A percentile compares a stretch with the other conserved stretches of the same genome.
These are phyloP conservation scores for Trogon surrucura DNA, from an alignment of 2,113 vertebrate genomes.

Conservation along the genomic window DNA sequence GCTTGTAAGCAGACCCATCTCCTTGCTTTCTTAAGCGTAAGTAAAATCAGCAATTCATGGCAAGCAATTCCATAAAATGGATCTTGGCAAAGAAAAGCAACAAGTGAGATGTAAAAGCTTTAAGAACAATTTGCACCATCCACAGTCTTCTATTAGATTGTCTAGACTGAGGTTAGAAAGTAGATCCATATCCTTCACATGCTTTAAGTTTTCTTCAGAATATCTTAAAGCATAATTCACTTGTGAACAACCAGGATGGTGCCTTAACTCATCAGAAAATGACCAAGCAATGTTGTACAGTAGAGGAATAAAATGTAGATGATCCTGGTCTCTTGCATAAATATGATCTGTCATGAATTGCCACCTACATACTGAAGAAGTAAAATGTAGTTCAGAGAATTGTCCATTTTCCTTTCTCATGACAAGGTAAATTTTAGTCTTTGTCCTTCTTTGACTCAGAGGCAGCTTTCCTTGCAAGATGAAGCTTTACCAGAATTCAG, in stretches of 20 bases:
- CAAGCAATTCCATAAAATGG: neutral
- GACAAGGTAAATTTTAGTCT: neutral
- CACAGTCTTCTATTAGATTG: neutral
- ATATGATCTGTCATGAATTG: neutral
- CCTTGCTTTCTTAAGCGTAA: neutral
- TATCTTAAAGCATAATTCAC: neutral
- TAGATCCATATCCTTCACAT: neutral
- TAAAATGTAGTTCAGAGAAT: neutral
- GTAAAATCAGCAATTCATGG: neutral
- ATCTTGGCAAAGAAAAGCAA: neutral
- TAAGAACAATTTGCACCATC: neutral
- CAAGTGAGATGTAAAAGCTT: neutral
- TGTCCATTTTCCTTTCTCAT: neutral
- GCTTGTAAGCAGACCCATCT: neutral
- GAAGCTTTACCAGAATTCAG: neutral
- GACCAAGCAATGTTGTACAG: neutral
- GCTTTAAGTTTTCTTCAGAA: neutral
- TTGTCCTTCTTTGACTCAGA: neutral
- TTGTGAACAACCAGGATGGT: neutral
- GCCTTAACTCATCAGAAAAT: neutral
- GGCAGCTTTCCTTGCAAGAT: neutral
- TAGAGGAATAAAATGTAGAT: neutral
- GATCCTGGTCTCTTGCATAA: neutral
- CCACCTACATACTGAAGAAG: neutral
- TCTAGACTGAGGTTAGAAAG: neutral